These are phyloP conservation scores for Oryzias dopingdopingensis DNA, from an alignment of 2,797 vertebrate species.

Conservation along the genomic window DNA sequence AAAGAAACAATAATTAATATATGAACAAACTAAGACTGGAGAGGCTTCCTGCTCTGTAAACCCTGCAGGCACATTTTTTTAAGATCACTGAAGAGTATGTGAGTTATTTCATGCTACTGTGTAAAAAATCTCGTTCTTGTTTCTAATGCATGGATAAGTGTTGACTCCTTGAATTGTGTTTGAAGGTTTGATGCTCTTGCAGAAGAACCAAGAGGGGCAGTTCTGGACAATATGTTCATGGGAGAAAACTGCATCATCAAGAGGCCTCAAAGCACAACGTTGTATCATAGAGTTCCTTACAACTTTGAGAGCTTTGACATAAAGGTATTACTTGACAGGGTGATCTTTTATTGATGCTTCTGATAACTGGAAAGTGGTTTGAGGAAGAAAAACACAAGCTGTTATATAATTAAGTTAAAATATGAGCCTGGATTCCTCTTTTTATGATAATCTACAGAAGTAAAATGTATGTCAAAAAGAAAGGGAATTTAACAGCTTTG, in stretches of 20 bases:
- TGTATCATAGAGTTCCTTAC: slow-evolving; percentile 81
- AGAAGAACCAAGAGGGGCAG: slow-evolving; percentile 78
- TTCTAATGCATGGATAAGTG: neutral
- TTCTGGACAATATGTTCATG: slow-evolving; percentile 87
- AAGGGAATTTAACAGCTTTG: too few relatives aligned
- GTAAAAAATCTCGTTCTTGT: neutral
- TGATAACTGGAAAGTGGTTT: neutral
- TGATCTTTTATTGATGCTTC: neutral
- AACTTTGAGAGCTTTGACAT: slow-evolving; percentile 85
- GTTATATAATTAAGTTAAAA: too few relatives aligned
- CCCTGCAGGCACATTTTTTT: too few relatives aligned
- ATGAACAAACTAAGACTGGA: too few relatives aligned
- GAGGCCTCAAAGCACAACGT: slow-evolving; percentile 62
- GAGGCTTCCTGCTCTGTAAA: too few relatives aligned
- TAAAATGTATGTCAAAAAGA: too few relatives aligned
- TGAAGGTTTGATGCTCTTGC: slow-evolving; percentile 85
- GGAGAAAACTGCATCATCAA: slow-evolving; percentile 78
- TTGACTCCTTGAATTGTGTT: slow-evolving; percentile 8
- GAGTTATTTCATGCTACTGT: too few relatives aligned
- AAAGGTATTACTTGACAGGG: slow-evolving; percentile 72
- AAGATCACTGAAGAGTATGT: too few relatives aligned
- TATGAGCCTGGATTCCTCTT: too few relatives aligned
- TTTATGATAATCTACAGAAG: too few relatives aligned
- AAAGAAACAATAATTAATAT: too few relatives aligned
- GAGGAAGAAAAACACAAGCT: too few relatives aligned